A percentile compares a stretch with the other conserved stretches of the same genome.
These are phyloP conservation scores for Caretta caretta DNA, from an alignment of 2,113 vertebrate species.

Conservation along the genomic window DNA sequence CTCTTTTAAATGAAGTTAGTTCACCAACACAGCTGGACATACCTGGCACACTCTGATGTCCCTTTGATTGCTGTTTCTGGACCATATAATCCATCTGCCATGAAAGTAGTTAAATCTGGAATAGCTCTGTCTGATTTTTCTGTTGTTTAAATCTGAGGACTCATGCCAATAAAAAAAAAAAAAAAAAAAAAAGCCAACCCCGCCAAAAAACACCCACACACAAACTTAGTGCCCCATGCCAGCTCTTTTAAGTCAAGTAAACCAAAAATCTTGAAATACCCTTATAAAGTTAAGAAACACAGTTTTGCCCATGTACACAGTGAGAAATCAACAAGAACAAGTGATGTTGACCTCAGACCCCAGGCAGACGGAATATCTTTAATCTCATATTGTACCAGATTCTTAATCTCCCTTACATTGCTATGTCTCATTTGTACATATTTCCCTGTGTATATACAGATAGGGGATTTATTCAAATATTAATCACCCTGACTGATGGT, in stretches of 20 bases:
- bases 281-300: rapidly evolving
- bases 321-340: background rate
- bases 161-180: background rate
- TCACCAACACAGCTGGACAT: rapidly evolving
- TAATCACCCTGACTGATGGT: conserved; percentile 77
- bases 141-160: background rate
- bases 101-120: background rate
- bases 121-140: rapidly evolving
- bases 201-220: background rate
- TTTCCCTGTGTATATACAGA: conserved; percentile 65
- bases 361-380: conserved; percentile 55
- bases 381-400: conserved; percentile 66
- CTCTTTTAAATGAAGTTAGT: background rate
- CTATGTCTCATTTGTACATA: conserved; percentile 77
- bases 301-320: background rate
- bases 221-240: background rate
- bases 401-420: conserved; percentile 69
- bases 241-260: background rate
- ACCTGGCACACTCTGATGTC: background rate
- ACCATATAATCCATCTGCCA: background rate
- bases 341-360: conserved; percentile 27
- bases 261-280: background rate
- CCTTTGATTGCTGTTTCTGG: rapidly evolving
- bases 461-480: conserved; percentile 75
- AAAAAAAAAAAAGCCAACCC: background rate